Evolutionary conservation across 2,888 invertebrate genomes (phyloP), one percentile per base, ranked within the genome.

Genomic region (Opisthograptis luteolata): DNA sequence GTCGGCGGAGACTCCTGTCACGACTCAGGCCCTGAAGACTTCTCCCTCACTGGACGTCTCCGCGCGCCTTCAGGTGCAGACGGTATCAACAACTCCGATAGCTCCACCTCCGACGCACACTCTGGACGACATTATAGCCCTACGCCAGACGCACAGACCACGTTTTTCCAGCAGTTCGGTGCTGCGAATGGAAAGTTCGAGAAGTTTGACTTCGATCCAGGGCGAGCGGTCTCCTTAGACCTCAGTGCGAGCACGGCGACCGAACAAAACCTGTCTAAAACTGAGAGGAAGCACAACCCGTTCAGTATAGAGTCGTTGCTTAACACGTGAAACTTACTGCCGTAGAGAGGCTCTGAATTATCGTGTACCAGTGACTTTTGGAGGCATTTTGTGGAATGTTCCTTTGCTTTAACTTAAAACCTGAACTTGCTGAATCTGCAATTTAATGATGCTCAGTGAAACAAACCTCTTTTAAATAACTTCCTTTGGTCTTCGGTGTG

Each of bases 301-400:
- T 97, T 97, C 91, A 96, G 96, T 90, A 97, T 97, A 93, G 97
- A 97, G 79, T 96, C 96, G 50, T 87, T 97, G 66, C 92, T 97
- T 73, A 95, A 95, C 73, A 94, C 93, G 90, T 92, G 92, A 92
- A 92, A 88, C 72, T 83, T 76, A 83, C 80, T 82, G 72, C 28
- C 37, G 22, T 6, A 63, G 68, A 79, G 84, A 87, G 84, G 87
- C 84, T 85, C 76, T 30, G n/a, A 19, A 28, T 31, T 25, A 15
- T 72, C 42, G 65, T 70, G 66, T 52, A 60, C 50, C 66, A 75
- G 76, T 79, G 79, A 75, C 66, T 61, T 31, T 60, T 45, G 42
- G 66, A 70, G 70, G 77, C 76, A 72, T 78, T 79, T 70, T 55
- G 66, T 69, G 62, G 67, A 67, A 79, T 76, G 85, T 86, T 86